These are phyloP conservation scores for Nematopogon swammerdamellus DNA, from an alignment of 2,888 invertebrate genomes.

Conservation along the genomic window DNA sequence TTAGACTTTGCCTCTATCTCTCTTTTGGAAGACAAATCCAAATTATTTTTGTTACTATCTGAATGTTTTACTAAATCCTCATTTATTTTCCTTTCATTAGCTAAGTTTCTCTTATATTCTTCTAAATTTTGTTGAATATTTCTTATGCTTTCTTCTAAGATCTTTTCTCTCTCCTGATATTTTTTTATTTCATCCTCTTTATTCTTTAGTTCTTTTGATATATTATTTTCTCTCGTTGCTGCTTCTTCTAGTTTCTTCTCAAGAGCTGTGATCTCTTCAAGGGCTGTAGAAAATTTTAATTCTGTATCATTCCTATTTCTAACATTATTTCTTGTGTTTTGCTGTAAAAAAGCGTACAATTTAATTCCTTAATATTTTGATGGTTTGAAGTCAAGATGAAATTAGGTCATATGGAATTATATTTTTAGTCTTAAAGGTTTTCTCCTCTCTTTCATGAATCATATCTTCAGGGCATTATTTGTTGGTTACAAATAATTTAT, in stretches of 20 bases:
- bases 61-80: slow-evolving; percentile 31
- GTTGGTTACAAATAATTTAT: too few relatives aligned
- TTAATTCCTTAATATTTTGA: too few relatives aligned
- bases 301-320: slow-evolving; percentile 54
- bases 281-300: slow-evolving; percentile 47
- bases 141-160: slow-evolving; percentile 23
- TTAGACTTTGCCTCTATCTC: slow-evolving; percentile 46
- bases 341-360: too few relatives aligned
- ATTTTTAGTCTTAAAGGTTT: too few relatives aligned
- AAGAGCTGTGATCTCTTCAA: slow-evolving; percentile 50
- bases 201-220: slow-evolving; percentile 27
- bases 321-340: slow-evolving; percentile 23
- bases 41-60: slow-evolving; percentile 28
- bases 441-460: too few relatives aligned
- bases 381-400: too few relatives aligned
- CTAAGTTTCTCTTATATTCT: slow-evolving; percentile 30
- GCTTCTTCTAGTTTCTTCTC: slow-evolving; percentile 37
- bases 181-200: slow-evolving; percentile 42
- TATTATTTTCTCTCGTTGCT: slow-evolving; percentile 17
- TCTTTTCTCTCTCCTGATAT: slow-evolving; percentile 36
- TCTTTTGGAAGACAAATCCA: slow-evolving; percentile 25
- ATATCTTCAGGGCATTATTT: too few relatives aligned
- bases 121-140: slow-evolving; percentile 25
- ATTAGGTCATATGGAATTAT: too few relatives aligned
- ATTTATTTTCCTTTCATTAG: slow-evolving; percentile 29